These are phyloP conservation scores for Amaurobius ferox DNA, from an alignment of 2,888 invertebrate species.

Conservation along the genomic window DNA sequence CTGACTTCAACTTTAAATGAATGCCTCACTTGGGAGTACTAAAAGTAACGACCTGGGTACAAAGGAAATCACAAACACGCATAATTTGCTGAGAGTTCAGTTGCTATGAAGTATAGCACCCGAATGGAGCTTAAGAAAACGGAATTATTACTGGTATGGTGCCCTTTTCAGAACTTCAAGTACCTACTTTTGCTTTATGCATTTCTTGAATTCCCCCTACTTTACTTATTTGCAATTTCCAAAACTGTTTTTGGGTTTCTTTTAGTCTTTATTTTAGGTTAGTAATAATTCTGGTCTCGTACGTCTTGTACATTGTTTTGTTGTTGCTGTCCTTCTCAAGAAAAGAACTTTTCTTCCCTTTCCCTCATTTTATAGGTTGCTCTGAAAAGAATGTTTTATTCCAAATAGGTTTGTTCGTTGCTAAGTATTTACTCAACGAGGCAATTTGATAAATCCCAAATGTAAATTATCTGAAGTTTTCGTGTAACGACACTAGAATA, in stretches of 20 bases:
- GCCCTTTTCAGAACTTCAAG: slow-evolving; percentile 45
- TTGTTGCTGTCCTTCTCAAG: not conserved
- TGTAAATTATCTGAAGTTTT: no score
- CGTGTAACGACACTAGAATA: no score
- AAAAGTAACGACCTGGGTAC: slow-evolving; percentile 51
- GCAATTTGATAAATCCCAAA: no score
- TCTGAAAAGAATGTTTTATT: not conserved
- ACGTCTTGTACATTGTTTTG: not conserved
- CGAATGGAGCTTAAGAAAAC: slow-evolving; percentile 34
- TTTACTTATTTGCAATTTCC: slow-evolving; percentile 24
- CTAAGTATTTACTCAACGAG: no score
- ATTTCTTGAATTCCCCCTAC: slow-evolving; percentile 32
- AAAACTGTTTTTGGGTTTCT: slow-evolving; percentile 24
- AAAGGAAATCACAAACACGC: slow-evolving; percentile 54
- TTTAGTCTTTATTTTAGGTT: slow-evolving; percentile 29
- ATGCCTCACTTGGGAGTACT: slow-evolving; percentile 43
- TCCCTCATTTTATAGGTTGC: not conserved
- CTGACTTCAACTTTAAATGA: slow-evolving; percentile 51
- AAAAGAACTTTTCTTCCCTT: not conserved
- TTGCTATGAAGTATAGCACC: slow-evolving; percentile 41
- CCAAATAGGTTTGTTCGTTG: no score
- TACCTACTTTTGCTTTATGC: slow-evolving; percentile 42
- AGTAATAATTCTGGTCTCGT: slow-evolving; percentile 35
- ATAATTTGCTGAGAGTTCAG: slow-evolving; percentile 61
- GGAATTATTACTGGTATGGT: slow-evolving; percentile 17